These are phyloP conservation scores for Mungos mungo DNA, from an alignment of 2,113 vertebrate species.

Conservation along the genomic window DNA sequence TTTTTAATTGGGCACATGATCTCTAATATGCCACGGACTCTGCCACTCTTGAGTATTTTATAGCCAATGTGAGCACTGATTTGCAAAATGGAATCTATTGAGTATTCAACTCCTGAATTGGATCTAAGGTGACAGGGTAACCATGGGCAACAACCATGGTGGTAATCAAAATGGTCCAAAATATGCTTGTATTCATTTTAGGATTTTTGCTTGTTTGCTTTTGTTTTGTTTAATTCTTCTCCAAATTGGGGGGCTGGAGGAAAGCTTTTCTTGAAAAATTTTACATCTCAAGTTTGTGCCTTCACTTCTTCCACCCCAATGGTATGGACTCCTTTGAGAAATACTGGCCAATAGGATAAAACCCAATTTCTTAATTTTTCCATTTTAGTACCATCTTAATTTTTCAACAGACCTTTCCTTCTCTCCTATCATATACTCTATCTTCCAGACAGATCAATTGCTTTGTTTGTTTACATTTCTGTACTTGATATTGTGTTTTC, in stretches of 20 bases:
- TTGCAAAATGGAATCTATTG: not conserved
- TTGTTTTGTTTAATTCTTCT: not conserved
- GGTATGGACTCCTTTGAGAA: not conserved
- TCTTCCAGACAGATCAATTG: not conserved
- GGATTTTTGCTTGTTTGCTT: not conserved
- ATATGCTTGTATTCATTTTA: not conserved
- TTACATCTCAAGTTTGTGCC: not conserved
- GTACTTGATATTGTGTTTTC: not conserved
- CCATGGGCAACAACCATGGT: not conserved
- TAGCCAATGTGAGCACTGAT: not conserved
- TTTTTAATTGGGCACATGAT: not conserved
- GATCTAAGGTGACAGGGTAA: constrained; percentile 20
- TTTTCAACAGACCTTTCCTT: not conserved
- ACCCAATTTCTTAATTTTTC: not conserved
- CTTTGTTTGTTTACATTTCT: not conserved
- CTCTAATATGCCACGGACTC: not conserved
- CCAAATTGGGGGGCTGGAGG: not conserved
- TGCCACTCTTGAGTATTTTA: not conserved
- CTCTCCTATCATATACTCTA: not conserved
- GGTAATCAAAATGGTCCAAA: not conserved
- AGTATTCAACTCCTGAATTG: not conserved
- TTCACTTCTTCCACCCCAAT: not conserved
- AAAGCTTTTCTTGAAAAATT: not conserved
- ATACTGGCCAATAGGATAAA: not conserved
- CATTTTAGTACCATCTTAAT: not conserved